Base-by-base conservation (phyloP, 2,113 vertebrate genomes). In the Eublepharis macularius region DNA sequence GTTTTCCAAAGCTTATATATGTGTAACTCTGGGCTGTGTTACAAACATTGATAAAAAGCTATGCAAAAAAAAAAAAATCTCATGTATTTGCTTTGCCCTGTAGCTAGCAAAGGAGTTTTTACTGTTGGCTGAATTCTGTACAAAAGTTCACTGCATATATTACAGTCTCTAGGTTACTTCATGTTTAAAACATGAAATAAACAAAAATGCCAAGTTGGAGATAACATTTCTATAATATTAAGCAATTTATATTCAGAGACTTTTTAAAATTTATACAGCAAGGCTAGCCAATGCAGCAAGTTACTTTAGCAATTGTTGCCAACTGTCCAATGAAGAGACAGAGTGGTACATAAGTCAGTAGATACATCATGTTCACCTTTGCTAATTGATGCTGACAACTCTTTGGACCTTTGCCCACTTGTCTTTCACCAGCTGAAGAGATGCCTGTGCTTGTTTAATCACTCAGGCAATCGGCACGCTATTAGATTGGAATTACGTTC, bases 321-420 rank as follows among this genome's bases (percentile, higher is more conserved):
- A 84, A 80, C 47, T 76, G 81, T 77, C 0, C 1, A 43, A 13
- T 57, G 16, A n/a, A 2, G 26, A 86, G 24, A 24, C 12, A 29
- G 32, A 83, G 29, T 19, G 43, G 85, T 3, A 41, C 14, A 47
- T 87, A 41, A 68, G 29, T 12, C 12, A 76, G 69, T 66, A 0
- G 2, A 0, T 4, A 73, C 36, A 21, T 75, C 73, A 2, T 24
- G 3, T 0, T 24, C 36, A n/a, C 68, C 47, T 32, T 63, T 7
- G 63, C 34, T 1, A 72, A 65, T 0, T 39, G 45, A 45, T 36
- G 1, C 0, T 77, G 57, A 84, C 77, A 83, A 19, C 63, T 51
- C 13, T 57, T 63, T 68, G 36, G 66, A 68, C 68, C 54, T 41
- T 6, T 0, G 6, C 16, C 24, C 73, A 14, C 26, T 0, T 0